Evolutionary conservation across 2,888 invertebrate genomes (phyloP).

Genomic region (Stenolophus ochropezus): DNA sequence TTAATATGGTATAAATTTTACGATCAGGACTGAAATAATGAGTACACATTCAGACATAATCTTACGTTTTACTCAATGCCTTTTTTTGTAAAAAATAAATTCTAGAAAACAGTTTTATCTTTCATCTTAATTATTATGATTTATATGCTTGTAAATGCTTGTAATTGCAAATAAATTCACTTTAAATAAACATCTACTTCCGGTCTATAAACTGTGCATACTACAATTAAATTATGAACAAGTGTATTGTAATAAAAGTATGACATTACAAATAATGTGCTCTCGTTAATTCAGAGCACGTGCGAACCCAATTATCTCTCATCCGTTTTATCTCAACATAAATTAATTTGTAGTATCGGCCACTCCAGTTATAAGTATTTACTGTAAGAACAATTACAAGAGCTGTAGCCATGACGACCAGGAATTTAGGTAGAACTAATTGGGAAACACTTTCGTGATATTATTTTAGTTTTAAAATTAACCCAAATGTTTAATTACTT

Average conservation of each 20-base stretch:
- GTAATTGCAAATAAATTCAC: slow-evolving; percentile 8
- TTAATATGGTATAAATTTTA: too few relatives aligned
- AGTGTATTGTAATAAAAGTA: background rate
- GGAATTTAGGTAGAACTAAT: slow-evolving; percentile 20
- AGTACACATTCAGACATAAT: too few relatives aligned
- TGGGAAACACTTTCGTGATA: background rate
- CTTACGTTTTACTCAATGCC: too few relatives aligned
- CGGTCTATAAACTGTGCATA: background rate
- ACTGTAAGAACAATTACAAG: background rate
- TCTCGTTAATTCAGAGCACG: background rate
- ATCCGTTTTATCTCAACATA: slow-evolving; percentile 4
- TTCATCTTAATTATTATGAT: background rate
- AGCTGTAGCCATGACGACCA: background rate
- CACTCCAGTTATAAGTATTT: slow-evolving; percentile 8
- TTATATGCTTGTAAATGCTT: slow-evolving; percentile 9
- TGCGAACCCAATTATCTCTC: background rate
- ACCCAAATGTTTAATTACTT: slow-evolving; percentile 1
- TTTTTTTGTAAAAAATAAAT: too few relatives aligned
- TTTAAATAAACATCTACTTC: slow-evolving; percentile 12
- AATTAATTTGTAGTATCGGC: slow-evolving; percentile 15
- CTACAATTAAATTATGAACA: background rate
- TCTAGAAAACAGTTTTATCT: background rate
- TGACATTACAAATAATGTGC: slow-evolving; percentile 11
- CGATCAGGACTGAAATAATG: too few relatives aligned
- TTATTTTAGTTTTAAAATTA: slow-evolving; percentile 2